Conservation (phyloP, 2,113 vertebrate genomes). For the Spilogale gracilis region DNA sequence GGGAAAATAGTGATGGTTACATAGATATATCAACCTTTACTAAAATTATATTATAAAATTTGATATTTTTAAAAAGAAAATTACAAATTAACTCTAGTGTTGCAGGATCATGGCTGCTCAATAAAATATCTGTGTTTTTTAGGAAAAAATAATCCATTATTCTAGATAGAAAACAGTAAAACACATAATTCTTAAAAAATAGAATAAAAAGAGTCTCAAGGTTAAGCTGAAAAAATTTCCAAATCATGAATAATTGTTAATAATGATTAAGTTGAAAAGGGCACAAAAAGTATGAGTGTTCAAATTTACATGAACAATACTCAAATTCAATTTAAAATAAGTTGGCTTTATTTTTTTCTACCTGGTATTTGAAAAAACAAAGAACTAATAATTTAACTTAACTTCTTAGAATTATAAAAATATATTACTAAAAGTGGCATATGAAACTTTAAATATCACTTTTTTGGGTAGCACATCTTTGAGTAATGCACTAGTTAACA, state of each 20-base stretch:
- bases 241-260: conserved; percentile 80
- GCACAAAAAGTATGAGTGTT: conserved; percentile 75
- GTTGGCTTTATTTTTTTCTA: conserved; percentile 67
- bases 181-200: not conserved
- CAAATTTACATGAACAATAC: conserved; percentile 81
- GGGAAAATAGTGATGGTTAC: not conserved
- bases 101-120: not conserved
- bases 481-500: not conserved
- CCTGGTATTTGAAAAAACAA: conserved; percentile 69
- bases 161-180: conserved; percentile 48
- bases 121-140: not conserved
- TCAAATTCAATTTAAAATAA: conserved; percentile 50
- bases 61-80: not conserved
- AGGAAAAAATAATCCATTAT: not conserved
- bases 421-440: not conserved
- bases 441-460: conserved; percentile 17
- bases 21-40: not conserved
- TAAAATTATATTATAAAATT: not conserved
- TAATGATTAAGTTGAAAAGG: conserved; percentile 85
- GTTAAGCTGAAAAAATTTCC: conserved; percentile 72
- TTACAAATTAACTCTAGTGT: not conserved
- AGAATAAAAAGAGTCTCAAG: conserved; percentile 53
- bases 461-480: not conserved
- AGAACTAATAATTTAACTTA: conserved; percentile 64
- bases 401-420: conserved; percentile 55